These are phyloP conservation scores for Phorcus lineatus DNA, from an alignment of 2,888 invertebrate genomes.

Conservation along the genomic window DNA sequence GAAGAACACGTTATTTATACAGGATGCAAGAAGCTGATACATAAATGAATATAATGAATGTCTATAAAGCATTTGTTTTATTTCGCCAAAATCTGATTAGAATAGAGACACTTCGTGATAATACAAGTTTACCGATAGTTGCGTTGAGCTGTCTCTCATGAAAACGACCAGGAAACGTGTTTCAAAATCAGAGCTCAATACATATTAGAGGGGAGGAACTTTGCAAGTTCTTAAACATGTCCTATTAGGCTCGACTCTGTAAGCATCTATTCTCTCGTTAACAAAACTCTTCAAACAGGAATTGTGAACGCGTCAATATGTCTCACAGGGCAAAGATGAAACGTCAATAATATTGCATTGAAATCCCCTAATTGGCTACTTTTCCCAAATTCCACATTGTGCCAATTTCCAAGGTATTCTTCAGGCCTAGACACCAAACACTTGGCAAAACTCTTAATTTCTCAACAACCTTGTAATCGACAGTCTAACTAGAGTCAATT, in stretches of 20 bases:
- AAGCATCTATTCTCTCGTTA: slow-evolving; percentile 6
- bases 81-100: no score
- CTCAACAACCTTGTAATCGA: slow-evolving; percentile 14
- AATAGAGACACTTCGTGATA: no score
- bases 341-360: slow-evolving; percentile 20
- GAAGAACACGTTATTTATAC: no score
- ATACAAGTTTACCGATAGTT: no score
- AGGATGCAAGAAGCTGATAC: no score
- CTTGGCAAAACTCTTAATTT: slow-evolving; percentile 16
- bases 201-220: neutral
- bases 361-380: slow-evolving; percentile 13
- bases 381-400: slow-evolving; percentile 17
- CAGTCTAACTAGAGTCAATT: slow-evolving; percentile 23
- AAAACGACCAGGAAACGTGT: no score
- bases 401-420: slow-evolving; percentile 9
- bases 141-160: no score
- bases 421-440: slow-evolving; percentile 15
- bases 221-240: slow-evolving; percentile 1
- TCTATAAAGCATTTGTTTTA: no score
- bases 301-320: slow-evolving; percentile 10
- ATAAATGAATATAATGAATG: no score
- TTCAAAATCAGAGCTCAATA: no score
- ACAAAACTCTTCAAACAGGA: slow-evolving; percentile 21
- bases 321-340: neutral
- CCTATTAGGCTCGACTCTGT: slow-evolving; percentile 2